Conservation (phyloP, 2,113 vertebrate species). For the Mesitornis unicolor region DNA sequence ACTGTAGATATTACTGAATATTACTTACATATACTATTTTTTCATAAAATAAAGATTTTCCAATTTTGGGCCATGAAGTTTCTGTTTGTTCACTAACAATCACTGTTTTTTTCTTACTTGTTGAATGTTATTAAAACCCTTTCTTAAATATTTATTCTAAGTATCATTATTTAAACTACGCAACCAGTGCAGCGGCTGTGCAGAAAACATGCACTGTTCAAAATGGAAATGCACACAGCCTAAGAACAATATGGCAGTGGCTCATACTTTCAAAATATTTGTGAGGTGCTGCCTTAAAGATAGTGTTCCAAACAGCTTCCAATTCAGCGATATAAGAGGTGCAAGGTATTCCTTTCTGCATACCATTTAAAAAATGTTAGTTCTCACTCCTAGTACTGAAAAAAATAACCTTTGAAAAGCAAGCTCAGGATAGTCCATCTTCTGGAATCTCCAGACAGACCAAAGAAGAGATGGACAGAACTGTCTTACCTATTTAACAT, state of each 20-base stretch:
- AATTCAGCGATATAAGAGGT: background rate
- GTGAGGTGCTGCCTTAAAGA: background rate
- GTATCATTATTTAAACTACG: background rate
- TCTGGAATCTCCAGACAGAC: background rate
- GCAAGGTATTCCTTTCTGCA: background rate
- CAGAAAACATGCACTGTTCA: background rate
- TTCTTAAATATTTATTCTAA: background rate
- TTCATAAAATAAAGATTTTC: background rate
- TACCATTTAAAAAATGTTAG: background rate
- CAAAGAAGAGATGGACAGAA: background rate
- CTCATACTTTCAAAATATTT: background rate
- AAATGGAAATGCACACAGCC: background rate
- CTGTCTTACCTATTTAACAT: background rate
- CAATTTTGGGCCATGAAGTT: background rate
- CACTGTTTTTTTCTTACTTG: background rate
- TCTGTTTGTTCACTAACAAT: background rate
- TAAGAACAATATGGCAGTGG: background rate
- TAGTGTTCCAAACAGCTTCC: background rate
- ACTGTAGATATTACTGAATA: background rate
- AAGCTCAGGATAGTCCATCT: background rate
- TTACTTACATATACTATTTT: background rate
- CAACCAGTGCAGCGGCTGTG: background rate
- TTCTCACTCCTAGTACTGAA: background rate
- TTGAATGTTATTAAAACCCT: background rate
- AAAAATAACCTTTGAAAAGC: background rate